Percentiles rank a stretch among this genome's conserved stretches.
Conservation (phyloP, 2,888 invertebrate species). For the Acleris sparsana region DNA sequence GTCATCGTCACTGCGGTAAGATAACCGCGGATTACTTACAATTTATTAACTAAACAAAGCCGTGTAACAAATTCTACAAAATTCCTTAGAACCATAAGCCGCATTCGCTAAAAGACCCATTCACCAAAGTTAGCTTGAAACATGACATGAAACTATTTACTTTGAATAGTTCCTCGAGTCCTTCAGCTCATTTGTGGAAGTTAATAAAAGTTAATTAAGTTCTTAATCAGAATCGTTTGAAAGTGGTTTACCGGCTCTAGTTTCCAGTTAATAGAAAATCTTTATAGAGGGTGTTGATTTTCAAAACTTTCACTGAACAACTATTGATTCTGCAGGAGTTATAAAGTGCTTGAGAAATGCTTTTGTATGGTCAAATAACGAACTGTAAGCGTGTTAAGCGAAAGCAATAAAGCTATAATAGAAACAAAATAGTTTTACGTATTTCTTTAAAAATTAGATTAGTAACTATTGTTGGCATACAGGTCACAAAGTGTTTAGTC, state of each 20-base stretch:
- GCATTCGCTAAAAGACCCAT: constrained; percentile 24
- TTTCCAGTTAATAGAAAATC: constrained; percentile 15
- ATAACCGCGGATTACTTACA: no score
- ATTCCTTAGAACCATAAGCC: constrained; percentile 21
- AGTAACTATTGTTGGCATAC: no score
- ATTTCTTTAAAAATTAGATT: no score
- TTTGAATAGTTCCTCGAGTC: constrained; percentile 59
- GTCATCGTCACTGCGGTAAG: no score
- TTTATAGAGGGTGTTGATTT: constrained; percentile 5
- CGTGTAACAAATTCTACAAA: neutral
- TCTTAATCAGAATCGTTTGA: constrained; percentile 53
- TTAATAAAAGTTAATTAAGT: constrained; percentile 67
- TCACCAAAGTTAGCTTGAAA: constrained; percentile 39
- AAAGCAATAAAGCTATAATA: no score
- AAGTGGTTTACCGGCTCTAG: constrained; percentile 32
- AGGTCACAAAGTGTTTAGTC: no score
- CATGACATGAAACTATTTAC: constrained; percentile 58
- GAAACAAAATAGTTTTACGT: no score
- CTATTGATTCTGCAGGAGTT: neutral
- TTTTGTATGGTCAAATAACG: neutral
- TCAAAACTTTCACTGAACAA: neutral
- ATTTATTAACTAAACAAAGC: neutral
- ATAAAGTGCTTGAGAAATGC: neutral
- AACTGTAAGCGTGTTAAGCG: no score
- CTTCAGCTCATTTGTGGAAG: constrained; percentile 61